phyloP scores from a whole-genome alignment of 2,797 vertebrate species.

The Chelmon rostratus region DNA sequence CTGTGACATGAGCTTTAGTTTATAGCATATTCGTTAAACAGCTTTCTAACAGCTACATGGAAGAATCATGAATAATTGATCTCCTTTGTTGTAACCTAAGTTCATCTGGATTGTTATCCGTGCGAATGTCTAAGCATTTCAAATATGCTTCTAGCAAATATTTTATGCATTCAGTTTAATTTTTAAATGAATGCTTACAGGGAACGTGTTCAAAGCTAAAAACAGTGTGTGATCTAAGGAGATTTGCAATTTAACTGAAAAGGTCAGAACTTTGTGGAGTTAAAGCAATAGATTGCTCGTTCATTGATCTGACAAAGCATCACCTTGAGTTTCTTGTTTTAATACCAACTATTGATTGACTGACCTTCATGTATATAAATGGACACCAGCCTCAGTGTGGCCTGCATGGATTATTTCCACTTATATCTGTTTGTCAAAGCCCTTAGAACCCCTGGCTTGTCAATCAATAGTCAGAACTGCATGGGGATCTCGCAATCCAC shows the following conservation, averaged over 20 bases:
- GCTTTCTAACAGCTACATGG: slow-evolving; percentile 20
- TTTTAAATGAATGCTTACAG: slow-evolving; percentile 34
- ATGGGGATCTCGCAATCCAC: slow-evolving; percentile 77
- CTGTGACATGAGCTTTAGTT: slow-evolving; percentile 35
- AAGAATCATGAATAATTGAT: slow-evolving; percentile 48
- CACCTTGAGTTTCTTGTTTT: slow-evolving; percentile 86
- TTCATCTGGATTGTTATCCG: slow-evolving; percentile 34
- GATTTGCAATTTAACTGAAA: slow-evolving; percentile 70
- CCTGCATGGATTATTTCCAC: slow-evolving; percentile 83
- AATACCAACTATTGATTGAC: slow-evolving; percentile 83
- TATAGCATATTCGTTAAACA: slow-evolving; percentile 38
- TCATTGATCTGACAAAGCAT: slow-evolving; percentile 83
- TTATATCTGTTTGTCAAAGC: slow-evolving; percentile 83
- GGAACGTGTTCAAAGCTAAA: slow-evolving; percentile 37
- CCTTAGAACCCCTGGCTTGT: slow-evolving; percentile 77
- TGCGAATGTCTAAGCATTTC: slow-evolving; percentile 31
- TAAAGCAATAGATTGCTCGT: slow-evolving; percentile 73
- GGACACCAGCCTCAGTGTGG: slow-evolving; percentile 79
- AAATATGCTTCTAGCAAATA: slow-evolving; percentile 31
- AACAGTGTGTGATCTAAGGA: slow-evolving; percentile 35
- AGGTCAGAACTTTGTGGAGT: slow-evolving; percentile 72
- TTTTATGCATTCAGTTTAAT: slow-evolving; percentile 40
- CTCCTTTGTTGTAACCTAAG: slow-evolving; percentile 28
- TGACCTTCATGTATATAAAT: slow-evolving; percentile 88
- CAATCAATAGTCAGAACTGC: slow-evolving; percentile 83